These are phyloP conservation scores for Serinus canaria DNA, from an alignment of 2,113 vertebrate species.

Conservation along the genomic window DNA sequence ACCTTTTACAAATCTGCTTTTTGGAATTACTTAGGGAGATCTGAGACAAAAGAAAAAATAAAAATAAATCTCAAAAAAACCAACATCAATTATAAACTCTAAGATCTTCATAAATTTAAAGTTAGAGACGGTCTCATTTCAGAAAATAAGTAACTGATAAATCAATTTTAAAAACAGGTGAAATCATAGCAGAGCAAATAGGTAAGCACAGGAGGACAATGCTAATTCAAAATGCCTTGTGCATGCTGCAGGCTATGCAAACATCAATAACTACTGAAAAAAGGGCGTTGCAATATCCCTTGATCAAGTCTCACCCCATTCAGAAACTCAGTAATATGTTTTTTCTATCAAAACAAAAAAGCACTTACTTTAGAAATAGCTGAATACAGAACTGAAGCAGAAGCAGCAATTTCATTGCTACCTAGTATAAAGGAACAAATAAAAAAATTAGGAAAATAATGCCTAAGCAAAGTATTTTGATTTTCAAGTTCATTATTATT, in stretches of 20 bases:
- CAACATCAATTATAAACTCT: not conserved
- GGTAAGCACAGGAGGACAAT: not conserved
- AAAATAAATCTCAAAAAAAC: not conserved
- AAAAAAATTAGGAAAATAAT: not conserved
- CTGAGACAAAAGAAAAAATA: conserved; percentile 57
- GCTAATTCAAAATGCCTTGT: not conserved
- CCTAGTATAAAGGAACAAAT: conserved; percentile 55
- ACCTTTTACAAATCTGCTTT: conserved; percentile 77
- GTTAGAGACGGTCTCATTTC: not conserved
- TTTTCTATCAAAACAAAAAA: not conserved
- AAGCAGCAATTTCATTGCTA: conserved; percentile 12
- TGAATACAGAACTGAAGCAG: conserved; percentile 25
- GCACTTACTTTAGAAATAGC: conserved; percentile 72
- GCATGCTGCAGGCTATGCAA: not conserved
- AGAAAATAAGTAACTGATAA: not conserved
- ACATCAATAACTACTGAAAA: not conserved
- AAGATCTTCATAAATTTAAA: not conserved
- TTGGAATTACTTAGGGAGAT: conserved; percentile 56
- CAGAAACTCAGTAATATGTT: not conserved
- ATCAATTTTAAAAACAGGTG: not conserved
- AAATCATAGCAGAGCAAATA: not conserved
- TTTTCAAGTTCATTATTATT: not conserved
- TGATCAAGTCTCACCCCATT: not conserved
- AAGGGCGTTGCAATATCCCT: not conserved
- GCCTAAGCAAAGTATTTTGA: not conserved